phyloP scores from a whole-genome alignment of 2,113 vertebrate species.

The Brachyhypopomus occidentalis region DNA sequence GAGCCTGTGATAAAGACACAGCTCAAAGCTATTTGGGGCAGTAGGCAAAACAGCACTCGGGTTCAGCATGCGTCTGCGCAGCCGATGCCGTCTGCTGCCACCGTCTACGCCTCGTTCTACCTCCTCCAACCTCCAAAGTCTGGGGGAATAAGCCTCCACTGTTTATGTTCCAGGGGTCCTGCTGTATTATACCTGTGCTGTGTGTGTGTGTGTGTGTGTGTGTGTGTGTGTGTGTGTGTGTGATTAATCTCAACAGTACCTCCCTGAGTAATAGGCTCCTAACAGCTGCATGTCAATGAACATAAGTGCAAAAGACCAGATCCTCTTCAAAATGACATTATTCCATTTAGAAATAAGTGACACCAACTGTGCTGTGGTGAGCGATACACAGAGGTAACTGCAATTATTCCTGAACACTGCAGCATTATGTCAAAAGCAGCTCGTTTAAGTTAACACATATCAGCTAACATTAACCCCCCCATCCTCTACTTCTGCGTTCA shows the following conservation, averaged over 20 bases:
- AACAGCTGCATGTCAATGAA: constrained; percentile 14
- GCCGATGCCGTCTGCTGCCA: background rate
- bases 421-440: background rate
- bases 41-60: too few species aligned
- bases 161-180: background rate
- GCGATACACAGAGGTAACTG: background rate
- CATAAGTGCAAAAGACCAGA: background rate
- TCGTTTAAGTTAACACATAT: background rate
- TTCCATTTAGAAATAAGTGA: constrained; percentile 14
- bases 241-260: constrained; percentile 16
- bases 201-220: background rate
- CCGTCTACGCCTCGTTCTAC: background rate
- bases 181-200: background rate
- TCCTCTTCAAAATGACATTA: background rate
- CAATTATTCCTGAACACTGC: background rate
- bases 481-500: too few species aligned
- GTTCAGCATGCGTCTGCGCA: background rate
- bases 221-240: background rate
- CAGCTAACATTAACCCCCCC: background rate
- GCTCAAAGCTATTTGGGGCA: too few species aligned
- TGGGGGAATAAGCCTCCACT: background rate
- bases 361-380: background rate
- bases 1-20: background rate
- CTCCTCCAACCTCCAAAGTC: background rate
- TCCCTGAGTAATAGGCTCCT: background rate